phyloP scores from a whole-genome alignment of 2,113 vertebrate genomes.

The Oncorhynchus kisutch region DNA sequence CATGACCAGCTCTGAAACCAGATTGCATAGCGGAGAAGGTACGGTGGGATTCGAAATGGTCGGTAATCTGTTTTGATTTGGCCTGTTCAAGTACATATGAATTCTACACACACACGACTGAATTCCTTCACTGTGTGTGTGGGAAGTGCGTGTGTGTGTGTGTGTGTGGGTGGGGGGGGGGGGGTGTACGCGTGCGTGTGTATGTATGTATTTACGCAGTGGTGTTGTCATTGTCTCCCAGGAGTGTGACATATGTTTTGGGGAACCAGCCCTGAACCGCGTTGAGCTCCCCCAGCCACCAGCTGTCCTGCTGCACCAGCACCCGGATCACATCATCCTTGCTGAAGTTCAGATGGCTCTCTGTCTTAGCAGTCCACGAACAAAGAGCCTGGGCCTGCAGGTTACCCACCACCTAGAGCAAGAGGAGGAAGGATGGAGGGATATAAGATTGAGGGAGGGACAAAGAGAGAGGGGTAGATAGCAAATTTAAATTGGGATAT shows the following conservation, averaged over 20 bases:
- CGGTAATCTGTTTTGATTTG: too few relatives aligned
- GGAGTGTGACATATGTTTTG: slow-evolving; percentile 86
- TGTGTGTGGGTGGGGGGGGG: too few relatives aligned
- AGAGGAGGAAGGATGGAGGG: background rate
- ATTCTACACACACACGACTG: background rate
- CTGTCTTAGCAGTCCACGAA: slow-evolving; percentile 96
- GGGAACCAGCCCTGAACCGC: slow-evolving; percentile 93
- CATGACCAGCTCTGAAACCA: too few relatives aligned
- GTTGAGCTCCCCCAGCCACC: slow-evolving; percentile 93
- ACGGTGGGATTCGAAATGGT: too few relatives aligned
- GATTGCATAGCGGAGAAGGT: too few relatives aligned
- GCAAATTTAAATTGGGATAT: too few relatives aligned
- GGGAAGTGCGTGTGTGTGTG: too few relatives aligned
- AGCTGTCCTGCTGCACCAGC: slow-evolving; percentile 96
- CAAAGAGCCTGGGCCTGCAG: slow-evolving; percentile 92
- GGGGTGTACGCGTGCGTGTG: too few relatives aligned
- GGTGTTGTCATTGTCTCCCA: slow-evolving; percentile 69
- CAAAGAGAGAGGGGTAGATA: background rate
- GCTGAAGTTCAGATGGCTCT: slow-evolving; percentile 96
- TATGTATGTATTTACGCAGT: slow-evolving; percentile 53
- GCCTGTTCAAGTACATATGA: too few relatives aligned
- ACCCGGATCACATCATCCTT: slow-evolving; percentile 93
- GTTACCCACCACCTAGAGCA: slow-evolving; percentile 76
- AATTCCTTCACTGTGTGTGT: background rate
- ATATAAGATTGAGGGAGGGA: background rate